Base-by-base conservation (phyloP, 2,113 vertebrate species). In the Paracanthobrama guichenoti region DNA sequence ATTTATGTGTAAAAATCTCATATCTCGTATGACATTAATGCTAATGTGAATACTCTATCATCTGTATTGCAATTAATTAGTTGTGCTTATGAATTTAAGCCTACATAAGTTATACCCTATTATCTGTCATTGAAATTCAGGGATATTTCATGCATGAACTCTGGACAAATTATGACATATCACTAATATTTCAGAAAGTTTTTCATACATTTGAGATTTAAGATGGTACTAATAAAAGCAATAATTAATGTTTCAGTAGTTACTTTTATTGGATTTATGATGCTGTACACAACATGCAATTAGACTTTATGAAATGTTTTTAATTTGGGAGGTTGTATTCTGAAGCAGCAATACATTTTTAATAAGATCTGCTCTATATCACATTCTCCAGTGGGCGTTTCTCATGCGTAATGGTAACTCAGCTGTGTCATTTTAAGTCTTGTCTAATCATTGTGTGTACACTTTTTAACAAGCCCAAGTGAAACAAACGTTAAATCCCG, bases 361-460 rank as follows among this genome's bases (percentile, higher is more conserved):
- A 78, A 64, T 64, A 79, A 62, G n/a, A 79, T 79, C 22, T 16
- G 31, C n/a, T 64, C 39, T 79, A 24, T 46, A 46, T 79, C 57
- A 64, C 22, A 79, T 64, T 78, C 55, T 78, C 35, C 35, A 42
- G 22, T 78, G 55, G 53, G 75, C 2, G 9, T 78, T 59, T 78
- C 12, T 50, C 48, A 53, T 35, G 48, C 12, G n/a, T 42, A 44
- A 60, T 57, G 20, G 3, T 44, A 24, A 60, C 24, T 75, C 26
- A 75, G 12, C 73, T 31, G 73, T 31, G 26, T 75, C 48, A 18
- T 75, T 50, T 50, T 53, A 26, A 53, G 28, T 75, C 48, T 31
- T 77, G 74, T 39, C 50, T 16, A 2, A 60, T 24, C 31, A 60
- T 60, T 16, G 5, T 78, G 24, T 11, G 13, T 46, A 62, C 16